Evolutionary conservation across 2,797 vertebrate genomes (phyloP).

Genomic region (Platyrinchus mystaceus): DNA sequence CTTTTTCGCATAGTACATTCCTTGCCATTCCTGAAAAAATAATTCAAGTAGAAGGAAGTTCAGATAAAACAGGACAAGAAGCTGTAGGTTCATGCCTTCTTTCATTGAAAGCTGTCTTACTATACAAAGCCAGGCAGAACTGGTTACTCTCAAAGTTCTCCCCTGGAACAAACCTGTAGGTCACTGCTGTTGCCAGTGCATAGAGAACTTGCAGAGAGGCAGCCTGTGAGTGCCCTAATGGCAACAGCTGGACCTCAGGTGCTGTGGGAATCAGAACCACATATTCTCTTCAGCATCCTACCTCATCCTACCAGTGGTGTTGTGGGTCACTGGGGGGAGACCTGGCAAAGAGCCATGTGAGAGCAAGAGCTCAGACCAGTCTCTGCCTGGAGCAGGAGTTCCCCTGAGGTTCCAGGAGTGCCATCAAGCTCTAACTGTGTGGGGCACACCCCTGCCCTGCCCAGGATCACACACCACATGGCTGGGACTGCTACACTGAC

Average conservation of each 20-base stretch:
- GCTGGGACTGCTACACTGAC: background rate
- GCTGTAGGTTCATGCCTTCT: background rate
- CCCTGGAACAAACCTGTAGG: background rate
- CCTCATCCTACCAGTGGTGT: accelerated
- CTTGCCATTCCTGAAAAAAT: constrained; percentile 92
- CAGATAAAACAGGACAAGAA: background rate
- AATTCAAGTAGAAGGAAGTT: background rate
- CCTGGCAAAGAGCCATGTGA: background rate
- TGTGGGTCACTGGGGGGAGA: background rate
- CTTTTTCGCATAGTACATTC: constrained; percentile 93
- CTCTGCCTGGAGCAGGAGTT: background rate
- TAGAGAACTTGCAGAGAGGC: background rate
- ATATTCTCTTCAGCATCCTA: background rate
- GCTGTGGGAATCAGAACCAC: background rate
- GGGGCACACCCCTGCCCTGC: background rate
- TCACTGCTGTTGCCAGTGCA: background rate
- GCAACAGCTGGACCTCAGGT: background rate
- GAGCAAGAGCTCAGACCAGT: background rate
- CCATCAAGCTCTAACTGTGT: background rate
- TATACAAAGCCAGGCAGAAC: background rate
- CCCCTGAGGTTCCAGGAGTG: accelerated
- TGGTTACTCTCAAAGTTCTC: background rate
- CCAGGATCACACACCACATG: background rate
- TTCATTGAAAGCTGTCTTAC: background rate
- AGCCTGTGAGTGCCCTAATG: background rate